Evolutionary conservation across 2,797 vertebrate species (phyloP).

Genomic region (Poeciliopsis presidionis): DNA sequence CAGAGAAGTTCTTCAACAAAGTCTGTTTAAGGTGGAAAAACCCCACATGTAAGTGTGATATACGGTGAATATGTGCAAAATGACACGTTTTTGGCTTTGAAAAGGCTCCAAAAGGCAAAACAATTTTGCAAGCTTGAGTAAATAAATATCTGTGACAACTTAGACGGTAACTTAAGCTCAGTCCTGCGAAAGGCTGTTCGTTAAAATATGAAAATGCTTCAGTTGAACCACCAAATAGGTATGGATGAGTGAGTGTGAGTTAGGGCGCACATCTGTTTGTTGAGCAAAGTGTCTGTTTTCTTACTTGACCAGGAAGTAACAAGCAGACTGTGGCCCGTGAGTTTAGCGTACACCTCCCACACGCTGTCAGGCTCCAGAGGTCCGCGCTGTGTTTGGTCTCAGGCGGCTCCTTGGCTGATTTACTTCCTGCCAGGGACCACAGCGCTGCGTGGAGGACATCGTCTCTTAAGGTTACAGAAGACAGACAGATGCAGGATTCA

Average conservation of each 20-base stretch:
- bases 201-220: conserved; percentile 35
- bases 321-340: conserved; percentile 61
- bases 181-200: not conserved
- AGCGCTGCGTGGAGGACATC: conserved; percentile 50
- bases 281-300: conserved; percentile 66
- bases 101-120: conserved; percentile 23
- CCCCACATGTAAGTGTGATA: conserved; percentile 44
- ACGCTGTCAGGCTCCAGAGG: conserved; percentile 70
- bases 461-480: conserved; percentile 51
- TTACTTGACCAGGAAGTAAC: conserved; percentile 63
- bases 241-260: conserved; percentile 39
- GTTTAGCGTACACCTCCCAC: conserved; percentile 67
- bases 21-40: conserved; percentile 51
- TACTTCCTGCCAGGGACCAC: conserved; percentile 72
- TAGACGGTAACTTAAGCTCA: not conserved
- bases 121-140: conserved; percentile 34
- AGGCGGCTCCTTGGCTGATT: conserved; percentile 68
- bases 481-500: conserved; percentile 59
- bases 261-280: conserved; percentile 55
- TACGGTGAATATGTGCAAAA: conserved; percentile 40
- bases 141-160: conserved; percentile 22
- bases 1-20: conserved; percentile 57
- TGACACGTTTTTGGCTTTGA: not conserved
- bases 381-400: conserved; percentile 71
- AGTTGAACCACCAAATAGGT: conserved; percentile 19